Evolutionary conservation across 2,888 invertebrate genomes (phyloP).

Genomic region (Melolontha melolontha): DNA sequence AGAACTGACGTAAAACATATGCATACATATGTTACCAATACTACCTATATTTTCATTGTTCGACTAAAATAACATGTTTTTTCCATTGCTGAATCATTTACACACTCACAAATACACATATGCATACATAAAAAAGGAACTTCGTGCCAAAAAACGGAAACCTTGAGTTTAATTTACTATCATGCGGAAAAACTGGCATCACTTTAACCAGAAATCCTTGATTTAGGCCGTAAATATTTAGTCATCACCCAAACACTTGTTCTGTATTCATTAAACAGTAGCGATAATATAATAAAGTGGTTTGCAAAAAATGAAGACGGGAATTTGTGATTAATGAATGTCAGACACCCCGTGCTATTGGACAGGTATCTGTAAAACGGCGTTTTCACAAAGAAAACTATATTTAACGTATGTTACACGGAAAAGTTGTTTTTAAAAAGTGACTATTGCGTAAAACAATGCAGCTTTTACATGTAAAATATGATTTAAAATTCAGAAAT

Average conservation of each 20-base stretch:
- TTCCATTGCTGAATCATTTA: constrained; percentile 1
- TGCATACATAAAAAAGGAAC: neutral
- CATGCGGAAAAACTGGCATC: neutral
- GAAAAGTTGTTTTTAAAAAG: too few species aligned
- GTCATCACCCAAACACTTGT: constrained; percentile 11
- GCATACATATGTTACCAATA: too few species aligned
- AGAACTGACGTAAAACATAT: too few species aligned
- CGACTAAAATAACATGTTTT: too few species aligned
- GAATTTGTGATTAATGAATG: neutral
- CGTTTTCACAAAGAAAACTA: too few species aligned
- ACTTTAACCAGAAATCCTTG: neutral
- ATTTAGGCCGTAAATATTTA: constrained; percentile 1
- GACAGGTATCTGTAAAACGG: too few species aligned
- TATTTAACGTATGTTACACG: too few species aligned
- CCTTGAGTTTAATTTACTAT: constrained; percentile 9
- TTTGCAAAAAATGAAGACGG: neutral
- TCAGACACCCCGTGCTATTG: neutral
- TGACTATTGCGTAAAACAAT: too few species aligned
- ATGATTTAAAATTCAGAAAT: too few species aligned
- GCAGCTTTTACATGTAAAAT: too few species aligned
- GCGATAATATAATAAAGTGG: constrained; percentile 6
- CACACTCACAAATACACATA: neutral
- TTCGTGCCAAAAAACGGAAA: constrained; percentile 6
- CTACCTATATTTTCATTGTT: too few species aligned
- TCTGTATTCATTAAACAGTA: neutral